Conservation (phyloP, 2,797 vertebrate species). For the Anguilla obscura region DNA sequence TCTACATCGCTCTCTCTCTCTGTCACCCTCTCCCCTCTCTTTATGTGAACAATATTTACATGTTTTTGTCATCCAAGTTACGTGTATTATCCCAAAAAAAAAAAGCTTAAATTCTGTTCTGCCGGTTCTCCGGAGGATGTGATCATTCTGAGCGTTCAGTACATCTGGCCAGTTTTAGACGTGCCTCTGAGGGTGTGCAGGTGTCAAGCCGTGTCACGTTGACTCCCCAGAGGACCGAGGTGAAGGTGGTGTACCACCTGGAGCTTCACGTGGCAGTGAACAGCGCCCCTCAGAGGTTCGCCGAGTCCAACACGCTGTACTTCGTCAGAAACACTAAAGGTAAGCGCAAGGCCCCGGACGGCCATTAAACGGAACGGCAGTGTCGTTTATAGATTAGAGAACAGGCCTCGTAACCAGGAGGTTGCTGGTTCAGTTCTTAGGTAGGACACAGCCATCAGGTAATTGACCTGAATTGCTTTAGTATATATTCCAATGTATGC, state of each 20-base stretch:
- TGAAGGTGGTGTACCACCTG: slow-evolving; percentile 60
- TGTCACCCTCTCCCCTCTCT: no score
- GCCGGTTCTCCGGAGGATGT: no score
- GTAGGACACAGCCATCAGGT: not conserved
- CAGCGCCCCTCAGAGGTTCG: slow-evolving; percentile 70
- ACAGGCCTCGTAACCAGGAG: not conserved
- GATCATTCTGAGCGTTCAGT: no score
- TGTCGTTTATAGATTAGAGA: not conserved
- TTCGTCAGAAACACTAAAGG: slow-evolving; percentile 83
- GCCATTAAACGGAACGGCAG: not conserved
- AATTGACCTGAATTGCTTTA: not conserved
- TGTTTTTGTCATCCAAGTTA: no score
- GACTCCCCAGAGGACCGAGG: slow-evolving; percentile 65
- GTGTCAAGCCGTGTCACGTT: not conserved
- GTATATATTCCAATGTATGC: not conserved
- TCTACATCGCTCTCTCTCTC: not conserved
- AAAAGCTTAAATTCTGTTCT: no score
- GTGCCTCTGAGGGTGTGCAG: not conserved
- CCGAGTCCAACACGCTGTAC: slow-evolving; percentile 71
- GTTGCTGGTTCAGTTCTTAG: not conserved
- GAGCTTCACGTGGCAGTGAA: slow-evolving; percentile 71
- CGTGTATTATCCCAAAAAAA: no score
- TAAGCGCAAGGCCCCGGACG: slow-evolving; percentile 53
- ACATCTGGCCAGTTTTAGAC: not conserved
- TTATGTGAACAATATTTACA: no score